Evolutionary conservation across 30 jellyfish, hydroid and myxozoan species (phyloP), one percentile per base, ranked within the genome.

Genomic region (Chrysaora quinquecirrha): DNA sequence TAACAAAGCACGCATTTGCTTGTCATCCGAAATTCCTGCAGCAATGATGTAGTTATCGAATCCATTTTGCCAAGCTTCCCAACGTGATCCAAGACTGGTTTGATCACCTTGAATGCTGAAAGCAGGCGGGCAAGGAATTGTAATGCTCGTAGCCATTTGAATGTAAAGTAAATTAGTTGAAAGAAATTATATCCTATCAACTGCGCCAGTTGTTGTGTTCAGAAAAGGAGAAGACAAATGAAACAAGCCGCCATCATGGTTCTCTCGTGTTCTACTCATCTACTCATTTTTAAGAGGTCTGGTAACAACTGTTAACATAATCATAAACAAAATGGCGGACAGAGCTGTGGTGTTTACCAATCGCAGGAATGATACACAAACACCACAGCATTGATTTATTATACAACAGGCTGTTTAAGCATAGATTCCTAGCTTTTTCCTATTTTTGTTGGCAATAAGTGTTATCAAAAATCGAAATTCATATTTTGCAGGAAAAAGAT

Each of bases 71-170:
- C 88, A 76, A 27, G 11, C 58, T 35, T 76, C 27, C 88, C 88
- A 76, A 35, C 65, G 84, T 2, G 88, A 1, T 3, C 88, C 88
- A 1, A 76, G 86, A 52, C 69, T 76, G 28, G 88, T 76, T 3
- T 80, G 34, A 21, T 76, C 88, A 12, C 88, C 86, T n/a, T 76
- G 86, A 21, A 31, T 22, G 58, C 58, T 35, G 34, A 76, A 76
- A 3, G 32, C 34, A 29, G 87, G 2, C 1, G 86, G 90, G 25
- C 74, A 64, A 11, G 76, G 19, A 23, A 79, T 79, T 43, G 58
- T 43, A 43, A 43, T 43, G 58, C 58, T 43, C 58, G 58, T 43
- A 43, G 58, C 58, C 58, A 43, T 43, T 43, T 43, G 58, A 43
- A 43, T 16, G 58, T 43, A 43, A 43, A 43, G 58, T 43, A 43